These are phyloP conservation scores for Anoplolepis gracilipes DNA, from an alignment of 1,140 invertebrate genomes.

Conservation along the genomic window DNA sequence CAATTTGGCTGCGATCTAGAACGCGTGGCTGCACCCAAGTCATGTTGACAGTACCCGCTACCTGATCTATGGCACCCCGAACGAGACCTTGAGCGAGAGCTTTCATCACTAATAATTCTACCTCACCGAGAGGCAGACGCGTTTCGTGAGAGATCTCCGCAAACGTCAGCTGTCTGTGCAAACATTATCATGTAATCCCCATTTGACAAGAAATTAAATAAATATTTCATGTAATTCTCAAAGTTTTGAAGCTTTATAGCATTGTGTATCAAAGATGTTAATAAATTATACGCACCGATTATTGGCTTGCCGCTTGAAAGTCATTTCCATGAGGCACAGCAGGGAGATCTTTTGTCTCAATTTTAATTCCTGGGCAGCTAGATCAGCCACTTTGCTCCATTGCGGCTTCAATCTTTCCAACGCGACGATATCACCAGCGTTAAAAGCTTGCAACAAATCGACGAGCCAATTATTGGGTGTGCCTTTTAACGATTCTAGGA, in stretches of 20 bases:
- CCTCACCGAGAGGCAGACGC: conserved; percentile 92
- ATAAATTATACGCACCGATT: conserved; percentile 84
- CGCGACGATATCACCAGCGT: conserved; percentile 94
- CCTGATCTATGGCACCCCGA: conserved; percentile 98
- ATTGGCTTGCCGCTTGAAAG: conserved; percentile 90
- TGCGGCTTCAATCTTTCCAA: conserved; percentile 94
- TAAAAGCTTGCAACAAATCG: conserved; percentile 96
- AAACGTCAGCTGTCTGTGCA: conserved; percentile 92
- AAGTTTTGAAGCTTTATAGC: not conserved
- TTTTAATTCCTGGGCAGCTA: conserved; percentile 94
- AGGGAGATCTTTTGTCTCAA: conserved; percentile 97
- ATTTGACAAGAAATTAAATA: conserved; percentile 6
- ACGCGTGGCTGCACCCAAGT: conserved; percentile 96
- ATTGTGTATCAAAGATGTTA: not conserved
- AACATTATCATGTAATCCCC: too few relatives aligned
- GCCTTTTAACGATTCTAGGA: conserved; percentile 93
- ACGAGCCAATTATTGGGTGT: conserved; percentile 96
- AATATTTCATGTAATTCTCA: not conserved
- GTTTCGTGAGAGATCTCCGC: conserved; percentile 95
- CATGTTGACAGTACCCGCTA: conserved; percentile 91
- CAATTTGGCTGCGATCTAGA: conserved; percentile 91
- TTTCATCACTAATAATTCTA: conserved; percentile 99
- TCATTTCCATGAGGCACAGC: conserved; percentile 98
- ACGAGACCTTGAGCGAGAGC: conserved; percentile 98
- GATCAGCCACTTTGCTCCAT: conserved; percentile 94